Conservation (phyloP, 2,888 invertebrate genomes). For the Malthinus flaveolus region DNA sequence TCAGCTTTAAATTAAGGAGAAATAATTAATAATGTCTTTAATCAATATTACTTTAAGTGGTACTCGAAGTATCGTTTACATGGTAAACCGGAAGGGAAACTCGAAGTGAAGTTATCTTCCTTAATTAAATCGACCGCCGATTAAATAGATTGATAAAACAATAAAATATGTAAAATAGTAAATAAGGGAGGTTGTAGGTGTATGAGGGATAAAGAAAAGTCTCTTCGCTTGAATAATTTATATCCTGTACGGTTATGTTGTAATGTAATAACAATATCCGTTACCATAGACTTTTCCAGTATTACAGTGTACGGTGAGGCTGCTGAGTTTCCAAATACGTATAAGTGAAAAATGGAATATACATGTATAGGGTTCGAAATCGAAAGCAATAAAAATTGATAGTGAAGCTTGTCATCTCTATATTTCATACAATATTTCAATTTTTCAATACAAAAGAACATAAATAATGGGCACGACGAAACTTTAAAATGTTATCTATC, state of each 20-base stretch:
- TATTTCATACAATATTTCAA: slow-evolving; percentile 17
- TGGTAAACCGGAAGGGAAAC: too few species aligned
- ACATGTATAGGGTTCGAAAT: slow-evolving; percentile 19
- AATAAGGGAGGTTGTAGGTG: neutral
- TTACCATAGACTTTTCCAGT: slow-evolving; percentile 12
- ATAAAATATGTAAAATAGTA: neutral
- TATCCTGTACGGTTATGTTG: neutral
- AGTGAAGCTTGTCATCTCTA: slow-evolving; percentile 22
- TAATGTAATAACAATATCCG: slow-evolving; percentile 14
- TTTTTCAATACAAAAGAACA: slow-evolving; percentile 18
- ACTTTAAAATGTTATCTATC: slow-evolving; percentile 7
- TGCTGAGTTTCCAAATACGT: slow-evolving; percentile 13
- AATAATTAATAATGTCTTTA: too few species aligned
- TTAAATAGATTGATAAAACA: neutral
- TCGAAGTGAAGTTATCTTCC: neutral
- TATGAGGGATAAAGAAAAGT: slow-evolving; percentile 16
- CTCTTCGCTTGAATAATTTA: slow-evolving; percentile 9
- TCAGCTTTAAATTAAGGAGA: too few species aligned
- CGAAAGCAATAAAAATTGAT: slow-evolving; percentile 29
- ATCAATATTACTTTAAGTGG: neutral
- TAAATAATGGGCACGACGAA: slow-evolving; percentile 11
- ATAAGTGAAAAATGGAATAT: slow-evolving; percentile 30
- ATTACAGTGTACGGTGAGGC: slow-evolving; percentile 17
- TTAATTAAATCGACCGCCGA: neutral
- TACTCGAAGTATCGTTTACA: neutral